Evolutionary conservation across 2,888 invertebrate genomes (phyloP).

Genomic region (Caenorhabditis afra): DNA sequence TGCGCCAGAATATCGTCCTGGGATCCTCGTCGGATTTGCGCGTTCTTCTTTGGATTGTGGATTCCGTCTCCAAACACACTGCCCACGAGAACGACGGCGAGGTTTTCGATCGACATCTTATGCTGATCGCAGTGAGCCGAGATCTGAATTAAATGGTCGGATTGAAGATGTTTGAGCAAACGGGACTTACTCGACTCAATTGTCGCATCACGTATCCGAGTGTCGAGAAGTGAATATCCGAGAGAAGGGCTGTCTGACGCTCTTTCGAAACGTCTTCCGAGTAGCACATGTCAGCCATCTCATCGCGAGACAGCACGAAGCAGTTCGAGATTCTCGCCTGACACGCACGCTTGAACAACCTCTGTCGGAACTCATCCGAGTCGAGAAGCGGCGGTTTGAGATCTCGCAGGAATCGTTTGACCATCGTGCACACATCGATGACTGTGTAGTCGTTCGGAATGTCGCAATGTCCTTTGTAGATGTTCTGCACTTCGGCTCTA

Average conservation of each 20-base stretch:
- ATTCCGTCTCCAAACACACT: slow-evolving; percentile 66
- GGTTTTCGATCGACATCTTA: slow-evolving; percentile 69
- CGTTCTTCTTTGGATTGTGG: slow-evolving; percentile 34
- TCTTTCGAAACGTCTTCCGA: slow-evolving; percentile 19
- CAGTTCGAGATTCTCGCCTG: slow-evolving; percentile 38
- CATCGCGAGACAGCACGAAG: slow-evolving; percentile 42
- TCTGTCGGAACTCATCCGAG: slow-evolving; percentile 56
- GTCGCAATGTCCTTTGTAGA: slow-evolving; percentile 59
- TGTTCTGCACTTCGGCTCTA: slow-evolving; percentile 44
- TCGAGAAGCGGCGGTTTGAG: slow-evolving; percentile 58
- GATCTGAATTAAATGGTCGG: slow-evolving; percentile 38
- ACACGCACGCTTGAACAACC: slow-evolving; percentile 38
- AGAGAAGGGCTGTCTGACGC: slow-evolving; percentile 23
- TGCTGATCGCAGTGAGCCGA: slow-evolving; percentile 53
- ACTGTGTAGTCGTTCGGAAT: slow-evolving; percentile 68
- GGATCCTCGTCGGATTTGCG: slow-evolving; percentile 31
- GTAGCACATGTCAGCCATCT: slow-evolving; percentile 51
- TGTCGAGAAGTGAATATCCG: slow-evolving; percentile 61
- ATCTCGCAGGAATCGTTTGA: slow-evolving; percentile 73
- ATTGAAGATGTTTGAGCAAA: too few species aligned
- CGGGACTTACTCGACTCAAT: slow-evolving; percentile 65
- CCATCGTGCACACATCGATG: slow-evolving; percentile 71
- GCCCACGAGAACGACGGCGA: slow-evolving; percentile 69
- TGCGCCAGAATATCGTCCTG: slow-evolving; percentile 53
- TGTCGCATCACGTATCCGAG: slow-evolving; percentile 70